Evolutionary conservation across 2,113 vertebrate species (phyloP).

Genomic region (Petrocephalus microphthalmus): DNA sequence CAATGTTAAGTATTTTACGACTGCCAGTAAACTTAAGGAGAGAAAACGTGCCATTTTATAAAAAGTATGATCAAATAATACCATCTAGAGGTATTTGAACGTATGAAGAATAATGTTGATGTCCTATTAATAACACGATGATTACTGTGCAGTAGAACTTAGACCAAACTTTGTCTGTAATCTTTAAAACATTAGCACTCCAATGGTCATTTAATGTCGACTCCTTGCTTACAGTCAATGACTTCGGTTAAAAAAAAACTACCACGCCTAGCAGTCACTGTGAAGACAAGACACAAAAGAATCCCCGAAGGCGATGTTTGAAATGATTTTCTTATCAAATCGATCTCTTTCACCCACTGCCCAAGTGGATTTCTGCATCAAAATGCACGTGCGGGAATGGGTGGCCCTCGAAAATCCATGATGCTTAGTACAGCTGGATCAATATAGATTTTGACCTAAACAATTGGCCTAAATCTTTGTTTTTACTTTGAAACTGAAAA

Average conservation of each 20-base stretch:
- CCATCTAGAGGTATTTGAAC: neutral
- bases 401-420: conserved; percentile 15
- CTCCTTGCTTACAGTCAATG: conserved; percentile 3
- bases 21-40: neutral
- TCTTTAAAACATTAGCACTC: neutral
- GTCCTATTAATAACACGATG: neutral
- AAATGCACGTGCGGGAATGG: conserved; percentile 36
- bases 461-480: neutral
- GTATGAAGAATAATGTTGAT: neutral
- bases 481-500: neutral
- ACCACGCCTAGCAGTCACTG: conserved; percentile 31
- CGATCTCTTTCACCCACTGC: conserved; percentile 49
- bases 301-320: conserved; percentile 40
- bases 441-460: neutral
- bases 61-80: neutral
- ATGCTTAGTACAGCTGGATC: neutral
- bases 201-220: neutral
- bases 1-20: neutral
- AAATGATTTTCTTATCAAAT: conserved; percentile 41
- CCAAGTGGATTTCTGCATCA: conserved; percentile 43
- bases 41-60: neutral
- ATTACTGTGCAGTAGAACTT: neutral
- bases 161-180: neutral
- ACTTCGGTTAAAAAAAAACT: conserved; percentile 22
- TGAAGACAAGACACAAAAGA: conserved; percentile 32